Conservation (phyloP, 2,888 invertebrate genomes). For the Mermis nigrescens region DNA sequence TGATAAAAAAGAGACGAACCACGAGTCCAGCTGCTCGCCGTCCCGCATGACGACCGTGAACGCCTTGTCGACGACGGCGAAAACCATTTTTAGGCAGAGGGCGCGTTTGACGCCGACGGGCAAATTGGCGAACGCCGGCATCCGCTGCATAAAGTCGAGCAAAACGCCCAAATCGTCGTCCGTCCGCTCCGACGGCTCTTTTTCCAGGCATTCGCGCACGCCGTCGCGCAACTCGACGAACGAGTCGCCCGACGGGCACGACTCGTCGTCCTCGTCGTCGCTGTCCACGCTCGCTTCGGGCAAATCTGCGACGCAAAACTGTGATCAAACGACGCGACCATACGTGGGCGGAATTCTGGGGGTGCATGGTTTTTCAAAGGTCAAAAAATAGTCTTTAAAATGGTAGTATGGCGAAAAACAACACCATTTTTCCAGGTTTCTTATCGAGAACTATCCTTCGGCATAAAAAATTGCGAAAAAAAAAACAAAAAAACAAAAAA, state of each 20-base stretch:
- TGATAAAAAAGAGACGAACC: conserved; percentile 42
- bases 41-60: conserved; percentile 92
- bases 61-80: conserved; percentile 90
- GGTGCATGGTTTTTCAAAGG: too few species aligned
- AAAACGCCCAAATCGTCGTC: conserved; percentile 88
- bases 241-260: conserved; percentile 25
- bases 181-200: conserved; percentile 78
- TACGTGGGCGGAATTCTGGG: too few species aligned
- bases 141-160: conserved; percentile 87
- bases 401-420: too few species aligned
- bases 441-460: too few species aligned
- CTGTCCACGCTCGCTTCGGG: conserved; percentile 88
- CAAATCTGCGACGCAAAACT: conserved; percentile 47
- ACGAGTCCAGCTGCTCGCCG: conserved; percentile 95
- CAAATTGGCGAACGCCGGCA: conserved; percentile 62
- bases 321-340: too few species aligned
- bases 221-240: conserved; percentile 57
- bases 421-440: too few species aligned
- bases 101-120: conserved; percentile 79
- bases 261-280: conserved; percentile 21
- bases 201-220: conserved; percentile 87
- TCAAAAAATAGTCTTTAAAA: too few species aligned
- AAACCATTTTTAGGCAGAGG: conserved; percentile 80
- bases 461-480: too few species aligned
- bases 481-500: too few species aligned